These are phyloP conservation scores for Delia radicum DNA, from an alignment of 1,140 invertebrate genomes.

Conservation along the genomic window DNA sequence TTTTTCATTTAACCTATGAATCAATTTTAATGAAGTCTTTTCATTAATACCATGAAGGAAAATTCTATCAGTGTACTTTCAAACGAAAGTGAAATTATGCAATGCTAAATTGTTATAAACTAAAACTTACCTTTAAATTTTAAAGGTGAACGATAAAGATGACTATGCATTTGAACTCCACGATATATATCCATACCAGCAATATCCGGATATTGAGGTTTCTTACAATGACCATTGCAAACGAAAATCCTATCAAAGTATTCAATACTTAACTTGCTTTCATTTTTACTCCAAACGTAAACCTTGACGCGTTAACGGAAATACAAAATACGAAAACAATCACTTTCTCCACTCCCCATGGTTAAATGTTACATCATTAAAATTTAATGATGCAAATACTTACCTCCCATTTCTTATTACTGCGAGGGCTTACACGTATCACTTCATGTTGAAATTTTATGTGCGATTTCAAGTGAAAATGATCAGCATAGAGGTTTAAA, in stretches of 20 bases:
- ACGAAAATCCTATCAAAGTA: constrained; percentile 81
- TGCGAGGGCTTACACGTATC: constrained; percentile 48
- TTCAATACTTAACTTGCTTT: constrained; percentile 57
- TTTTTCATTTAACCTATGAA: too few species aligned
- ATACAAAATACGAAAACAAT: background rate
- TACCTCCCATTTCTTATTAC: constrained; percentile 50
- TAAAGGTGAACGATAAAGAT: constrained; percentile 80
- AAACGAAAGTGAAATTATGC: too few species aligned
- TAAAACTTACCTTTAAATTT: constrained; percentile 60
- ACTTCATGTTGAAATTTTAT: constrained; percentile 54
- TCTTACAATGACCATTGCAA: constrained; percentile 83
- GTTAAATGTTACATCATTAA: background rate
- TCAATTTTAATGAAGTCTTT: too few species aligned
- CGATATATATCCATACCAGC: constrained; percentile 67
- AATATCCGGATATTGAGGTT: constrained; percentile 65
- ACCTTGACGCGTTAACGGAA: constrained; percentile 34
- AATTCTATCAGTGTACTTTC: too few species aligned
- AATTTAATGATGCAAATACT: constrained; percentile 12
- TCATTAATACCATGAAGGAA: too few species aligned
- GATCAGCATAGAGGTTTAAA: constrained; percentile 75
- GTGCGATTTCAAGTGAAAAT: constrained; percentile 56
- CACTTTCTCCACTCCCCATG: too few species aligned
- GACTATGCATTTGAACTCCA: constrained; percentile 77
- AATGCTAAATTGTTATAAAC: too few species aligned
- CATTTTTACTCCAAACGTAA: constrained; percentile 61